Percentiles rank a stretch among this genome's conserved stretches.
Conservation (phyloP, 37 sponge, comb jelly and placozoan genomes). For the Mnemiopsis leidyi region DNA sequence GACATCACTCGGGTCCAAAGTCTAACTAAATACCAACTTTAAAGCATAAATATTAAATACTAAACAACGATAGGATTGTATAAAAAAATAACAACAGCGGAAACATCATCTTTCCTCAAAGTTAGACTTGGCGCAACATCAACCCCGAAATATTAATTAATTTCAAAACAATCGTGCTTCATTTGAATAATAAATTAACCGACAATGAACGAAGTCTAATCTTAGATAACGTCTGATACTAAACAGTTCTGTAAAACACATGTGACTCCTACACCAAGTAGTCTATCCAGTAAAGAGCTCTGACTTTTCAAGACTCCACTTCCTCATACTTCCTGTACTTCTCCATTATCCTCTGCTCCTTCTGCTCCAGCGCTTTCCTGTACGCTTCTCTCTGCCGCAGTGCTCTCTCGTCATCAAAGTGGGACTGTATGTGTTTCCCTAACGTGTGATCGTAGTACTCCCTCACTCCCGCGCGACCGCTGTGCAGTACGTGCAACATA, state of each 20-base stretch:
- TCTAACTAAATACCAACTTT: too few species aligned
- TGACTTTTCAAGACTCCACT: background rate
- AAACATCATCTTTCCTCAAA: too few species aligned
- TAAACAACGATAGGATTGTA: too few species aligned
- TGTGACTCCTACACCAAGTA: background rate
- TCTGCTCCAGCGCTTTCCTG: conserved; percentile 24
- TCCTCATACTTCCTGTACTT: background rate
- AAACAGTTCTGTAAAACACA: background rate
- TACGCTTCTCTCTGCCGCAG: conserved; percentile 30
- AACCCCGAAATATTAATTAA: too few species aligned
- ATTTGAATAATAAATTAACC: too few species aligned
- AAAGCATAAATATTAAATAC: too few species aligned
- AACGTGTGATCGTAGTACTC: background rate
- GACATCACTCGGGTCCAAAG: too few species aligned
- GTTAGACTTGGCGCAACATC: too few species aligned
- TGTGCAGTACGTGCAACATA: background rate
- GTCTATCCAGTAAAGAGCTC: background rate
- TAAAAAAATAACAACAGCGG: too few species aligned
- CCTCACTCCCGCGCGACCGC: background rate
- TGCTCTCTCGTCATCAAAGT: conserved; percentile 9
- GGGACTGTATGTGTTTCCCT: background rate
- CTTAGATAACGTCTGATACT: background rate
- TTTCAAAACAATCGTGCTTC: too few species aligned
- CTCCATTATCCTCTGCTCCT: conserved; percentile 5
- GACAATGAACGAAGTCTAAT: too few species aligned